Conservation (phyloP, 30 jellyfish, hydroid and myxozoan genomes). For the Turritopsis rubra region DNA sequence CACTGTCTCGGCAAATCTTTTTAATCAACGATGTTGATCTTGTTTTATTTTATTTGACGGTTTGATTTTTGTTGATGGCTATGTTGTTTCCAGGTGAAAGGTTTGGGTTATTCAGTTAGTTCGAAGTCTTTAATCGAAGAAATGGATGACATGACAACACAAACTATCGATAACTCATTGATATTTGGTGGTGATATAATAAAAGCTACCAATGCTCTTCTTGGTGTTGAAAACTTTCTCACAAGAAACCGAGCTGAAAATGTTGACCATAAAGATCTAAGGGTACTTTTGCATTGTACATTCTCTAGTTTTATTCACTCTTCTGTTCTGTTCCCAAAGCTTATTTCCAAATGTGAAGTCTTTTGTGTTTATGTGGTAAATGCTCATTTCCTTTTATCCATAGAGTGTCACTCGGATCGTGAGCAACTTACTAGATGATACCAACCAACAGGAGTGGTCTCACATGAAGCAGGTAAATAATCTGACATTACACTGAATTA, state of each 20-base stretch:
- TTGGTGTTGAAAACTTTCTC: constrained; percentile 41
- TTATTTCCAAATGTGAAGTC: no score
- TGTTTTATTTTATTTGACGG: no score
- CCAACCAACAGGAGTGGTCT: constrained; percentile 89
- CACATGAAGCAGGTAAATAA: constrained; percentile 52
- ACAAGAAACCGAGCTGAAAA: constrained; percentile 42
- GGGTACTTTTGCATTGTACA: constrained; percentile 55
- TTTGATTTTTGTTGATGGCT: no score
- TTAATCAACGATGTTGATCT: no score
- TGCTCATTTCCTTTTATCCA: neutral
- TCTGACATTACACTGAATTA: no score
- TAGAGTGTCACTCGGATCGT: constrained; percentile 70
- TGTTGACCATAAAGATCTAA: constrained; percentile 53
- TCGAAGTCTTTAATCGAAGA: constrained; percentile 49
- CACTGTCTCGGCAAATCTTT: no score
- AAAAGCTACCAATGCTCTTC: constrained; percentile 47
- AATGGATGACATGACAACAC: constrained; percentile 82
- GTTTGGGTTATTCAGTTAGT: constrained; percentile 64
- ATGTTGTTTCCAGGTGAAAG: constrained; percentile 44
- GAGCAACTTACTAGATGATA: constrained; percentile 79
- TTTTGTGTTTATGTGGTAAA: neutral
- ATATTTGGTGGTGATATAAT: constrained; percentile 89
- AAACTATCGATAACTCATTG: constrained; percentile 83
- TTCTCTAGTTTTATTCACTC: no score
- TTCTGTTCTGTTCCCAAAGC: no score